A percentile compares a stretch with the other conserved stretches of the same genome.
These are phyloP conservation scores for Austrofundulus limnaeus DNA, from an alignment of 2,113 vertebrate genomes.

Conservation along the genomic window DNA sequence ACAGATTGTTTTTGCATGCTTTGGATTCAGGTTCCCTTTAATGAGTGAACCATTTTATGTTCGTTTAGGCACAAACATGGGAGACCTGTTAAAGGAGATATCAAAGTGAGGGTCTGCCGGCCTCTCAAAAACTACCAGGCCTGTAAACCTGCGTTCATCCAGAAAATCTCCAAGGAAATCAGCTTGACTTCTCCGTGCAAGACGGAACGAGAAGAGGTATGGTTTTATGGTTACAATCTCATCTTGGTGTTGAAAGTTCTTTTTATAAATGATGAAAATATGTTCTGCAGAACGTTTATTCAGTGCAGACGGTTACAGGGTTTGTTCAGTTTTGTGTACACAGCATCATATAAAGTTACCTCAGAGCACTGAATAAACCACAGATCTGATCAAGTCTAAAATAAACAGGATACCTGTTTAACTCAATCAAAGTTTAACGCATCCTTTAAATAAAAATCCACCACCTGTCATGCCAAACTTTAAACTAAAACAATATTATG, in stretches of 20 bases:
- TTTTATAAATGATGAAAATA: too few relatives aligned
- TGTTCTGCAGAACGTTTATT: background rate
- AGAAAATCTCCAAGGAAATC: accelerated
- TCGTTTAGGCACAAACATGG: conserved; percentile 68
- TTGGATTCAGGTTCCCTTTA: too few relatives aligned
- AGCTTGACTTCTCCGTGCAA: conserved; percentile 25
- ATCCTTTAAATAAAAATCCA: too few relatives aligned
- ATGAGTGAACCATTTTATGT: background rate
- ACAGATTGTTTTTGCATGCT: background rate
- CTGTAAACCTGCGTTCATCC: accelerated
- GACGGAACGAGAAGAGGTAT: conserved; percentile 53
- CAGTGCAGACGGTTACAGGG: too few relatives aligned
- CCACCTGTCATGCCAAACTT: too few relatives aligned
- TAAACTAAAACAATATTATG: too few relatives aligned
- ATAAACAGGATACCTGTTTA: too few relatives aligned
- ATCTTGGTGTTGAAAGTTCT: background rate
- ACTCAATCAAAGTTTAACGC: too few relatives aligned
- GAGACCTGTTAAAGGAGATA: conserved; percentile 66
- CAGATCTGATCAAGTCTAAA: too few relatives aligned
- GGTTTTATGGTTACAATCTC: background rate
- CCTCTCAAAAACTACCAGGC: background rate
- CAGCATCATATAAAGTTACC: too few relatives aligned
- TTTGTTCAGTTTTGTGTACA: too few relatives aligned
- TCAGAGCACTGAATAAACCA: too few relatives aligned
- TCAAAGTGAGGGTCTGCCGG: conserved; percentile 42